Evolutionary conservation across 2,797 vertebrate genomes (phyloP), one percentile per base, ranked within the genome.

Genomic region (Spondyliosoma cantharus): DNA sequence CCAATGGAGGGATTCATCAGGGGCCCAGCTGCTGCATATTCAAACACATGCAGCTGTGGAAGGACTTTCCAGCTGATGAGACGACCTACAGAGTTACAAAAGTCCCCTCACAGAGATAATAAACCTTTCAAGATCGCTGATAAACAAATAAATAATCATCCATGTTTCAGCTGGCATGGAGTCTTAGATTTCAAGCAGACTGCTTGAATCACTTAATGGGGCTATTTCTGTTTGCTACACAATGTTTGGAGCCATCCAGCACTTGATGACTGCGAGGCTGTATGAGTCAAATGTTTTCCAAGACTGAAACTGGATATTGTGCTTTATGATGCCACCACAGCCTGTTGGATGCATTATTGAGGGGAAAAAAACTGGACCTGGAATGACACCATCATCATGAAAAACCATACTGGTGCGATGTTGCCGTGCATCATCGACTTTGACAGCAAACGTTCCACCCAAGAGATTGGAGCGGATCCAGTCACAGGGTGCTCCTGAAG

Each of bases 1-100:
- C 24, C 48, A 29, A 32, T 17, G 19, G 22, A 57, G 64, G 54
- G 57, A 71, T 63, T 74, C 56, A 73, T 50, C 60, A 5, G 17
- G 42, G 50, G 78, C 20, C 63, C 74, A 80, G 63, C 78, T 82
- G 84, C 75, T 83, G 52, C 72, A 14, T 86, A 68, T 72, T 78
- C 76, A 82, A 85, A 85, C 82, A 83, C 84, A 78, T 86, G 78
- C 76, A 71, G 68, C 71, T 71, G 57, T 45, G n/a, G 62, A 58
- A 63, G 25, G 65, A 59, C 64, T 54, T 43, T 61, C 52, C 79
- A 81, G 77, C 59, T 62, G 66, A 72, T 29, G 67, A 49, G 76
- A 29, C 46, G 60, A 63, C 58, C 42, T 11, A 22, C 24, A n/a
- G 25, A 11, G 32, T 14, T 22, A 54, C 24, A 37, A 71, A 58